These are phyloP conservation scores for Enteromius treurensis DNA, from an alignment of 2,797 vertebrate genomes.

Conservation along the genomic window DNA sequence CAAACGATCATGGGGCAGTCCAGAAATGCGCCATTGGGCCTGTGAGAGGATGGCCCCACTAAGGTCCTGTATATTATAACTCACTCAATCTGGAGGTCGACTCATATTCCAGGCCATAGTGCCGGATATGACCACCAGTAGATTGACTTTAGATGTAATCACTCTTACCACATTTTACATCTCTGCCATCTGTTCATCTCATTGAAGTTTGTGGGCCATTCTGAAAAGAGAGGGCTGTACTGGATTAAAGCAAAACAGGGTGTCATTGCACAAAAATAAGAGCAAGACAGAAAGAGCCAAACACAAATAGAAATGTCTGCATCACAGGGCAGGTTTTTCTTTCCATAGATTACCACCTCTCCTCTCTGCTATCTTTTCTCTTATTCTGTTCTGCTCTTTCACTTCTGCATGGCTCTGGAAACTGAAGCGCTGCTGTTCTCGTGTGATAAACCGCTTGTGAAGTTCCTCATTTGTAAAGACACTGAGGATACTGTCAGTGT, in stretches of 20 bases:
- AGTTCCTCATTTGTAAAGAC: background rate
- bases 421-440: background rate
- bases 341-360: background rate
- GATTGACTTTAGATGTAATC: background rate
- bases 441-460: background rate
- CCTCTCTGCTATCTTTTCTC: background rate
- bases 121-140: background rate
- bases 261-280: conserved; percentile 25
- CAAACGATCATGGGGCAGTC: background rate
- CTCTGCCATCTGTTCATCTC: background rate
- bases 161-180: background rate
- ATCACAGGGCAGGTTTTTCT: conserved; percentile 4
- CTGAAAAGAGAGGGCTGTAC: background rate
- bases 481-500: background rate
- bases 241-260: conserved; percentile 23
- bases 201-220: background rate
- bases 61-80: background rate
- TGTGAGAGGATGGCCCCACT: background rate
- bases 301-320: conserved; percentile 38
- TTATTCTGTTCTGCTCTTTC: background rate
- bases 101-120: background rate
- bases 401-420: background rate
- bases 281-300: conserved; percentile 19
- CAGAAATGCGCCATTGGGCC: background rate
- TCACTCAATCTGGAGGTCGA: background rate